phyloP scores from a whole-genome alignment of 1,140 invertebrate genomes.

The Saccostrea cuccullata region DNA sequence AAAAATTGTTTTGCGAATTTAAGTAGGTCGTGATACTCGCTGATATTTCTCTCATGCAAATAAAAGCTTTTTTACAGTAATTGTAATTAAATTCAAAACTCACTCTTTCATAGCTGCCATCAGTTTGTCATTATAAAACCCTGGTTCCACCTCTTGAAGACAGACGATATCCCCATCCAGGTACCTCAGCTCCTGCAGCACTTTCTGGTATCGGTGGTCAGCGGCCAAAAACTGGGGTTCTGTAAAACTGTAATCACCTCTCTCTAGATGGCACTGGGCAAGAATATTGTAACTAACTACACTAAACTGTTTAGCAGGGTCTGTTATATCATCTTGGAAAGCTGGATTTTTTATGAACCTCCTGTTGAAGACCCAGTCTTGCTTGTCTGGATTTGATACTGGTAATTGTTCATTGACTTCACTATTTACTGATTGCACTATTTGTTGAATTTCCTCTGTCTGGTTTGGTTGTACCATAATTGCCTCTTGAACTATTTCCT shows the following conservation, averaged over 20 bases:
- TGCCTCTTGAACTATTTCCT: background rate
- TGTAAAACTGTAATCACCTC: slow-evolving; percentile 73
- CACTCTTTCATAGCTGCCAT: slow-evolving; percentile 70
- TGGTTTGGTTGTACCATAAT: slow-evolving; percentile 10
- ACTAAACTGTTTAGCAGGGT: slow-evolving; percentile 68
- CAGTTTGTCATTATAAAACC: slow-evolving; percentile 66
- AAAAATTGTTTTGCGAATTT: too few species aligned
- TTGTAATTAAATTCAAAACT: slow-evolving; percentile 43
- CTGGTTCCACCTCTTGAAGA: slow-evolving; percentile 75
- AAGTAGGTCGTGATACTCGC: too few species aligned
- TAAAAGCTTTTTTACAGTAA: background rate
- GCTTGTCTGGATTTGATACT: background rate
- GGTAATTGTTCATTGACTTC: slow-evolving; percentile 19
- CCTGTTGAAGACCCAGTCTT: slow-evolving; percentile 56
- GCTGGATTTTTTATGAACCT: slow-evolving; percentile 67
- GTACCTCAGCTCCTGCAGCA: slow-evolving; percentile 73
- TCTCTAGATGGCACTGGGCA: slow-evolving; percentile 74
- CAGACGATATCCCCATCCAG: slow-evolving; percentile 76
- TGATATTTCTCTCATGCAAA: background rate
- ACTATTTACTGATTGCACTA: slow-evolving; percentile 9
- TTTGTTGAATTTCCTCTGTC: background rate
- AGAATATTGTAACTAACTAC: slow-evolving; percentile 77
- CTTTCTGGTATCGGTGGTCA: slow-evolving; percentile 66
- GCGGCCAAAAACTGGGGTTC: slow-evolving; percentile 64
- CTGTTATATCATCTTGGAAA: slow-evolving; percentile 51